Evolutionary conservation across 2,113 vertebrate genomes (phyloP).

Genomic region (Eptatretus burgeri): DNA sequence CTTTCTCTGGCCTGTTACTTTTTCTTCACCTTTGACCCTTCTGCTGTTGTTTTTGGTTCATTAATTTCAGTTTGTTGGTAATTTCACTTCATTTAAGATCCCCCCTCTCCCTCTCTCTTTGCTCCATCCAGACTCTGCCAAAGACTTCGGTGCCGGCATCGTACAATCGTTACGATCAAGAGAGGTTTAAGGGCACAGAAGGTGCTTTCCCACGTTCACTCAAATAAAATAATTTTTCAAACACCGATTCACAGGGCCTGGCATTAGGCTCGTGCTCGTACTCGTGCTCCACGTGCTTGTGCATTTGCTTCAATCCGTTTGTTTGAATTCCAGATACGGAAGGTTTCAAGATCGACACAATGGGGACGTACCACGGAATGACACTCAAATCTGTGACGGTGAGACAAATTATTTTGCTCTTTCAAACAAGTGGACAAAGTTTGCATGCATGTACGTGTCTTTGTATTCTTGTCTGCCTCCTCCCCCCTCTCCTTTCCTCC

Average conservation of each 20-base stretch:
- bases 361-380: slow-evolving; percentile 98
- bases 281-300: no score
- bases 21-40: no score
- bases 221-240: background rate
- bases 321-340: slow-evolving; percentile 43
- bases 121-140: background rate
- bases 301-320: background rate
- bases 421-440: slow-evolving; percentile 3
- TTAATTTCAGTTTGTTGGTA: no score
- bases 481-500: background rate
- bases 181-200: slow-evolving; percentile 95
- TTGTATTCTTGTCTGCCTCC: background rate
- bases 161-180: slow-evolving; percentile 95
- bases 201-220: slow-evolving; percentile 21
- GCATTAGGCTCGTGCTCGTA: no score
- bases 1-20: no score
- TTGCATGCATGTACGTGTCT: background rate
- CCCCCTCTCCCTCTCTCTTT: no score
- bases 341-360: slow-evolving; percentile 96
- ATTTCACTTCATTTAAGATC: no score
- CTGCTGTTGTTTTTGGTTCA: no score
- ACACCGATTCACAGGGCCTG: background rate
- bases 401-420: slow-evolving; percentile 16
- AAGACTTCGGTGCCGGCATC: slow-evolving; percentile 75
- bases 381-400: slow-evolving; percentile 96